A percentile compares a stretch with the other conserved stretches of the same genome.
Conservation (phyloP, 30 jellyfish, hydroid and myxozoan genomes). For the Aurelia sp. region DNA sequence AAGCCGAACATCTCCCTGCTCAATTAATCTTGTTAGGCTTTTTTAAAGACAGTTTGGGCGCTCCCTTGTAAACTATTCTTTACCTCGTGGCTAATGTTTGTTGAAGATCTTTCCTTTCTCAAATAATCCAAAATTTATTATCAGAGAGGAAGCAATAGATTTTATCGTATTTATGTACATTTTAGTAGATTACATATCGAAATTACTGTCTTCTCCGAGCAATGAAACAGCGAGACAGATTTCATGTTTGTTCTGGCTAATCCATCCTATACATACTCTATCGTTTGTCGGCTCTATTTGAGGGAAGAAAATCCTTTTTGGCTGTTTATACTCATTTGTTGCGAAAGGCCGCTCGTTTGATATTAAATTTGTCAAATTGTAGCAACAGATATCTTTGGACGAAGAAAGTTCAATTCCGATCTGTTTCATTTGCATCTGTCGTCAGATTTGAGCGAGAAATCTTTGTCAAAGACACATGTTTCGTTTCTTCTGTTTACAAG, state of each 20-base stretch:
- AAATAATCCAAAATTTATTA: conserved; percentile 7
- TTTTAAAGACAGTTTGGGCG: conserved; percentile 8
- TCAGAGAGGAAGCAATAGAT: conserved; percentile 45
- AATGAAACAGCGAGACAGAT: conserved; percentile 24
- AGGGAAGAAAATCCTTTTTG: conserved; percentile 61
- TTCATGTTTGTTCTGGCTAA: conserved; percentile 45
- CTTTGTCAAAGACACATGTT: neutral
- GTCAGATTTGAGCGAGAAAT: neutral
- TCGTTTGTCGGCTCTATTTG: conserved; percentile 48
- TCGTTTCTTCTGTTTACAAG: too few relatives aligned
- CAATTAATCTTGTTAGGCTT: conserved; percentile 38
- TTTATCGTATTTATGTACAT: conserved; percentile 43
- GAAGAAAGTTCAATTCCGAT: conserved; percentile 7
- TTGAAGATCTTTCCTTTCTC: conserved; percentile 9
- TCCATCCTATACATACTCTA: conserved; percentile 29
- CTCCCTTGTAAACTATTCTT: conserved; percentile 3
- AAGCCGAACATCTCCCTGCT: neutral
- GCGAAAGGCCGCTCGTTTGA: conserved; percentile 64
- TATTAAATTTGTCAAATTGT: conserved; percentile 62
- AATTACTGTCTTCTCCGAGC: conserved; percentile 42
- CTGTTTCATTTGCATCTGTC: conserved; percentile 36
- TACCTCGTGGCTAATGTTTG: conserved; percentile 34
- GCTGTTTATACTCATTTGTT: conserved; percentile 63
- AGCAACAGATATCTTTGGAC: conserved; percentile 49
- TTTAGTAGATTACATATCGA: conserved; percentile 22